Base-by-base conservation (phyloP, 2,113 vertebrate species). In the Cygnus buccinator region DNA sequence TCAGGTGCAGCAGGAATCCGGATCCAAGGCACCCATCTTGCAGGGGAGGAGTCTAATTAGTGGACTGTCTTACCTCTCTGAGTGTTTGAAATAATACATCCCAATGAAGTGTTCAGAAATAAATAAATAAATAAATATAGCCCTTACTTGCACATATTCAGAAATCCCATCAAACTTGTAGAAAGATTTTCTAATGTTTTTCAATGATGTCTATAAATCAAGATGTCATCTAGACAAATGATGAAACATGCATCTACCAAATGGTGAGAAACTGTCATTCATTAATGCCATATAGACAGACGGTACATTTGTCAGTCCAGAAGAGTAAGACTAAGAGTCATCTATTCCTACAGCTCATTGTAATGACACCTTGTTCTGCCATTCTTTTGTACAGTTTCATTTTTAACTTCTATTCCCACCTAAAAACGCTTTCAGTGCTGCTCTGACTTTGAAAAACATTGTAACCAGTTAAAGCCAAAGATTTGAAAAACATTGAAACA, bases 171-270 rank as follows among this genome's bases (percentile, higher is more conserved):
- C 81, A 93, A 96, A 97, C 75, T 88, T 81, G 57, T 62, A 83
- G 96, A 90, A 95, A 90, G 94, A 55, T 94, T 96, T 95, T 91
- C 72, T 97, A 85, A 96, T 96, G 79, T 94, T 97, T 97, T 96
- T 91, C 95, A 91, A 86, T 86, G 77, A 87, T 94, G 94, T 44
- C 95, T 96, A 95, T 97, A 97, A 97, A 96, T 97, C 94, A 95
- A 95, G 91, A 94, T 96, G 91, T 95, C 96, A 95, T 84, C 93
- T 72, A 95, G 97, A 96, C 87, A 97, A 96, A 97, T 94, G 93
- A 97, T 96, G 96, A 95, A 94, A 96, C 87, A 94, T 94, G 87
- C 74, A 92, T 84, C 67, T 68, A 95, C 94, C 91, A 96, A 95
- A 93, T 90, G 84, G 84, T 94, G 95, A 95, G 94, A 94, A 97